Base-by-base conservation (phyloP, 2,888 invertebrate species). In the Epirrhoe alternata region DNA sequence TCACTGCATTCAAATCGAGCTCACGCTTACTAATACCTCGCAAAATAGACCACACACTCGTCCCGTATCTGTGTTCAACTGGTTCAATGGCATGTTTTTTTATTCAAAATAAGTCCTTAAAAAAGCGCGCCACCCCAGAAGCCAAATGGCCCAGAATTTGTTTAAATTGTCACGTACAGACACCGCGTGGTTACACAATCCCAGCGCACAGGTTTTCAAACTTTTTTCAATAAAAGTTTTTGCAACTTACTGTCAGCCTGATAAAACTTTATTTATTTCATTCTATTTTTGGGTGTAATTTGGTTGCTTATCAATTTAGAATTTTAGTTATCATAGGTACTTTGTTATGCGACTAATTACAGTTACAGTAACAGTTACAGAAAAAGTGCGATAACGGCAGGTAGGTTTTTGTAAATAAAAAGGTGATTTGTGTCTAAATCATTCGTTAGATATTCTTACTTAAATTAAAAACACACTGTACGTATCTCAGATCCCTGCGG, bases 161-260 rank as follows among this genome's bases (percentile, higher is more conserved):
- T 93, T 93, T 93, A 93, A 93, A 93, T 92, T 93, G 93, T 93
- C 93, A 93, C 93, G 92, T 92, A 91, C 93, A 92, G 93, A 89
- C 86, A 88, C 83, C 82, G 87, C 86, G 86, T 74, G 89, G 90
- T 89, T 90, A 91, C 86, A 86, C 89, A 92, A 90, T 90, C 90
- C 87, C 74, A 55, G 62, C 54, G 38, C 84, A 81, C 68, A 17
- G 88, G 75, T 71, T 79, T 84, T 82, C 88, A 93, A 92, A 72
- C 49, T 77, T 81, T 79, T 68, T 31, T 71, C 33, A 54, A 51
- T 73, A 10, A 55, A 10, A 1, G 7, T n/a, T 49, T 49, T 7
- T 50, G 24, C 10, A 31, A 24, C 24, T 24, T 24, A 24, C 24
- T 24, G 24, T 24, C 24, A 24, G 24, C 3, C 3, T 24, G 24